Evolutionary conservation across 2,113 vertebrate species (phyloP).

Genomic region (Apodemus sylvaticus): DNA sequence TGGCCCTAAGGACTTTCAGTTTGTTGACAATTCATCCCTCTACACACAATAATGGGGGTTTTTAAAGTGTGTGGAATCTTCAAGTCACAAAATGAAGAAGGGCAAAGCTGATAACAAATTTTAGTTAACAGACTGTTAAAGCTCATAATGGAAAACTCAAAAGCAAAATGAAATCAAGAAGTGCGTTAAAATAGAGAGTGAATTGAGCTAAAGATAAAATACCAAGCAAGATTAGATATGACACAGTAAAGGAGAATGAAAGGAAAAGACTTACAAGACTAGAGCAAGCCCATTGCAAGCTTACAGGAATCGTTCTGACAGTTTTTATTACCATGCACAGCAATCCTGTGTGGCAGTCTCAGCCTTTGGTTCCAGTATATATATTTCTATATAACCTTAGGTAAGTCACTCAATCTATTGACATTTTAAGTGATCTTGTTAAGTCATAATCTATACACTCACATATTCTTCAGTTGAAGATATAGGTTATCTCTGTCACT

Average conservation of each 20-base stretch:
- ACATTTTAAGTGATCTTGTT: background rate
- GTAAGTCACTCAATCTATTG: background rate
- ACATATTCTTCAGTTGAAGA: background rate
- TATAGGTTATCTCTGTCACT: background rate
- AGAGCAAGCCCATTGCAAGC: background rate
- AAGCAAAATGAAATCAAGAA: background rate
- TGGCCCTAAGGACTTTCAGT: background rate
- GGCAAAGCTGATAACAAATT: background rate
- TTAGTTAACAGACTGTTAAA: background rate
- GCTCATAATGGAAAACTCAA: background rate
- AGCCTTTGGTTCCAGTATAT: background rate
- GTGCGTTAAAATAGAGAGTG: background rate
- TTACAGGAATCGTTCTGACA: background rate
- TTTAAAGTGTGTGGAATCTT: background rate
- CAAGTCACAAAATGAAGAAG: background rate
- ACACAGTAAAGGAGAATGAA: background rate
- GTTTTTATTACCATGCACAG: background rate
- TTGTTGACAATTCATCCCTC: background rate
- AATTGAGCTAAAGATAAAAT: background rate
- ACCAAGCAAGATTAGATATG: background rate
- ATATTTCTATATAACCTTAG: background rate
- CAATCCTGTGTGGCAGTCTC: background rate
- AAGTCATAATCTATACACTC: background rate
- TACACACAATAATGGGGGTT: too few relatives aligned
- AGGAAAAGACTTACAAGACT: background rate